phyloP scores from a whole-genome alignment of 64 coral and sea anemone genomes.

The Exaiptasia diaphana region DNA sequence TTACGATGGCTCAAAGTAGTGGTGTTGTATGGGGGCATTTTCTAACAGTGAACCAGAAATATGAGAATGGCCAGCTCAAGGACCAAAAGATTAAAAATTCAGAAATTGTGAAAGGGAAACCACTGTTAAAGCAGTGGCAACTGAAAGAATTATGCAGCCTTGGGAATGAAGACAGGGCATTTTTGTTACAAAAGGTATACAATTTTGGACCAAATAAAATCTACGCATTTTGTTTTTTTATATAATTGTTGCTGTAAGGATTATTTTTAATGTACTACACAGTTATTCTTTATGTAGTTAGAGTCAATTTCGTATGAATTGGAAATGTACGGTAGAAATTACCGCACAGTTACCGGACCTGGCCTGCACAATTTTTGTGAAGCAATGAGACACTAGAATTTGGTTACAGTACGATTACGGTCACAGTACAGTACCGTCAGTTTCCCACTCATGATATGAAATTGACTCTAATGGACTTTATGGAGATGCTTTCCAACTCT shows the following conservation, averaged over 20 bases:
- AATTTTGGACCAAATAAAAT: not conserved
- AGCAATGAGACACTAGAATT: too few species aligned
- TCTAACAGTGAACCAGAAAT: not conserved
- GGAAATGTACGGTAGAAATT: too few species aligned
- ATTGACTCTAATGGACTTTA: too few species aligned
- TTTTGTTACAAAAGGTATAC: conserved; percentile 21
- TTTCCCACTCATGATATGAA: too few species aligned
- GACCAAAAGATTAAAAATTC: conserved; percentile 18
- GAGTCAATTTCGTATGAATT: too few species aligned
- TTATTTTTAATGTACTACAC: not conserved
- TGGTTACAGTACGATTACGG: too few species aligned
- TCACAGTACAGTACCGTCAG: too few species aligned
- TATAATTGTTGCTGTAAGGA: not conserved
- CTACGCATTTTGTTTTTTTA: not conserved
- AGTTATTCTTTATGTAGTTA: too few species aligned
- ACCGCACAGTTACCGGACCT: too few species aligned
- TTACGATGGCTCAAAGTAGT: conserved; percentile 12
- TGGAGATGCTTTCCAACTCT: too few species aligned
- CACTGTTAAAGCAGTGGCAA: conserved; percentile 25
- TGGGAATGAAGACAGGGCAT: not conserved
- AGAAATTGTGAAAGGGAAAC: conserved; percentile 35
- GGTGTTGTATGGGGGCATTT: conserved; percentile 5
- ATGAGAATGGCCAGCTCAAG: conserved; percentile 9
- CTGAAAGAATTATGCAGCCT: conserved; percentile 6
- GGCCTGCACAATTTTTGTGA: not conserved